phyloP scores from a whole-genome alignment of 2,113 vertebrate species.

The Uria aalge region DNA sequence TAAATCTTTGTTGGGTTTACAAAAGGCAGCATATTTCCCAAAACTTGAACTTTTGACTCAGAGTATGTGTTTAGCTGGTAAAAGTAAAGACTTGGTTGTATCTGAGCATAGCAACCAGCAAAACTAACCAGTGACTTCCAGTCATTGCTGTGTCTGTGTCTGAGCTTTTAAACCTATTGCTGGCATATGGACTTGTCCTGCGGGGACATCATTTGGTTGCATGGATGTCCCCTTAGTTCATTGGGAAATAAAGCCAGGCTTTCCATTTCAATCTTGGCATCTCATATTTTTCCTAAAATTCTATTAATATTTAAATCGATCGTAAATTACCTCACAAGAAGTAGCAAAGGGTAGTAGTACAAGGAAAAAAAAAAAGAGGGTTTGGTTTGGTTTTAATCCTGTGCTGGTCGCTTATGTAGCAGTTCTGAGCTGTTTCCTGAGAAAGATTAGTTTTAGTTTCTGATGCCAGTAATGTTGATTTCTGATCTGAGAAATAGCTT shows the following conservation, averaged over 20 bases:
- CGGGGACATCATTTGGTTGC: not conserved
- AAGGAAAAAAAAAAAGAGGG: accelerated
- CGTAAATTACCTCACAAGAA: not conserved
- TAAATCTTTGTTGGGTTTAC: not conserved
- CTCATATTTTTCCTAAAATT: not conserved
- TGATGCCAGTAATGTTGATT: not conserved
- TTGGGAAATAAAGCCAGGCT: not conserved
- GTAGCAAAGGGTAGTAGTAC: accelerated
- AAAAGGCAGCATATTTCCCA: not conserved
- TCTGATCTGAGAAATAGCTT: not conserved
- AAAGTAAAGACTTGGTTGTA: not conserved
- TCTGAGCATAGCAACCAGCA: not conserved
- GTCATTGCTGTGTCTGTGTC: not conserved
- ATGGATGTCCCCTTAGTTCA: not conserved
- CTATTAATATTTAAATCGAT: not conserved
- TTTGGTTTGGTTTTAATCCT: not conserved
- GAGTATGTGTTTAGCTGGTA: not conserved
- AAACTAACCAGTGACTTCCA: not conserved
- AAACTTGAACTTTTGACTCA: not conserved
- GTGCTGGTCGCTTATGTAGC: not conserved
- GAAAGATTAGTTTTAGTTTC: not conserved
- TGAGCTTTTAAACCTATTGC: not conserved
- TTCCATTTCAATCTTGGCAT: not conserved
- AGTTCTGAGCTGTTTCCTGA: not conserved
- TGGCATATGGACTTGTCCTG: not conserved